Evolutionary conservation across 2,113 vertebrate genomes (phyloP).

Genomic region (Pionites leucogaster): DNA sequence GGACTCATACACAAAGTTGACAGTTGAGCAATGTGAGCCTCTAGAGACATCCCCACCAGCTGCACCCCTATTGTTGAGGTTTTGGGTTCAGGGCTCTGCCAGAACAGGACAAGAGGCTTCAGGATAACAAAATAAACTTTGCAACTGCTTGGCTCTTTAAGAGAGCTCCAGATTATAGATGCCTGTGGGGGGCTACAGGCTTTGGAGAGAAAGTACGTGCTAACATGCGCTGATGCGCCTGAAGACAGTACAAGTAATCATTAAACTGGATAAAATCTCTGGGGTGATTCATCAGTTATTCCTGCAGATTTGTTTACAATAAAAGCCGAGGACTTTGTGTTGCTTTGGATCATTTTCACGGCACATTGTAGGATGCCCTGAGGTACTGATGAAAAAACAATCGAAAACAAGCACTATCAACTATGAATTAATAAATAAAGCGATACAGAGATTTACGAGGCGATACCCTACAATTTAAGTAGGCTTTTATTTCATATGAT

Average conservation of each 20-base stretch:
- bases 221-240: slow-evolving; percentile 28
- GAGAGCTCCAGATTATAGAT: slow-evolving; percentile 36
- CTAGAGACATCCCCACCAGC: background rate
- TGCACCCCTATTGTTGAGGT: background rate
- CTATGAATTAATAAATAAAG: background rate
- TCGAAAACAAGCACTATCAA: background rate
- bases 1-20: background rate
- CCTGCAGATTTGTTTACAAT: background rate
- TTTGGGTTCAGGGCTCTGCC: slow-evolving; percentile 19
- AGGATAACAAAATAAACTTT: slow-evolving; percentile 55
- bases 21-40: slow-evolving; percentile 1
- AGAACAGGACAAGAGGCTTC: slow-evolving; percentile 40
- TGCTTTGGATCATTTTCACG: background rate
- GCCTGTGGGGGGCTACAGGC: slow-evolving; percentile 22
- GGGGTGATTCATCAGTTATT: background rate
- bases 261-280: slow-evolving; percentile 4
- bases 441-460: background rate
- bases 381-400: background rate
- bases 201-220: background rate
- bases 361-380: background rate
- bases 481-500: slow-evolving; percentile 28
- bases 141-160: slow-evolving; percentile 32
- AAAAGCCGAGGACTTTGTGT: background rate
- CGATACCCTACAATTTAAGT: background rate
- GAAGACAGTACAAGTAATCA: slow-evolving; percentile 39